Percentiles rank a stretch among this genome's conserved stretches.
Conservation (phyloP, 2,888 invertebrate genomes). For the Pegoplata infirma region DNA sequence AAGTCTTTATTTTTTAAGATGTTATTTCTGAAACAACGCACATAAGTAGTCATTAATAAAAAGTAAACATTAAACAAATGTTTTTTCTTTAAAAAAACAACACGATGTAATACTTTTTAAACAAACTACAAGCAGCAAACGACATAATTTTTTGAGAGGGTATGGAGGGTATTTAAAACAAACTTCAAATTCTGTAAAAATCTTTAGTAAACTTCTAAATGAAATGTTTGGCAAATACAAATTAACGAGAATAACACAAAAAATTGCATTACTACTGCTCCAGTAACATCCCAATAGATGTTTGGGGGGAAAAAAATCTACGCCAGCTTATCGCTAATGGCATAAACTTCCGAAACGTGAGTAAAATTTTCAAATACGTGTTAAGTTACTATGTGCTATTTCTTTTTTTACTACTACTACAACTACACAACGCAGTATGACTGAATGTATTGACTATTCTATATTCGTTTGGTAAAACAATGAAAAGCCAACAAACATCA, state of each 20-base stretch:
- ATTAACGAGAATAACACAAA: slow-evolving; percentile 24
- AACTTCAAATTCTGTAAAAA: too few species aligned
- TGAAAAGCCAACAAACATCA: slow-evolving; percentile 60
- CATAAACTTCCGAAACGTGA: slow-evolving; percentile 77
- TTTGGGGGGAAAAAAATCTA: slow-evolving; percentile 42
- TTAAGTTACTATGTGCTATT: slow-evolving; percentile 31
- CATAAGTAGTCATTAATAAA: too few species aligned
- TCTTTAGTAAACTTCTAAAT: background rate
- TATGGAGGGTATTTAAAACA: too few species aligned
- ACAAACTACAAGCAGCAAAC: too few species aligned
- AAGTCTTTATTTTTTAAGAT: too few species aligned
- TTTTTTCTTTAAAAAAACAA: too few species aligned
- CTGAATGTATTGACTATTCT: slow-evolving; percentile 24
- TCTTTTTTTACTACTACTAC: too few species aligned
- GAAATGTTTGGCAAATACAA: slow-evolving; percentile 3
- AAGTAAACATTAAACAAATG: too few species aligned
- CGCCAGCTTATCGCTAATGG: slow-evolving; percentile 76
- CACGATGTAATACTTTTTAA: too few species aligned
- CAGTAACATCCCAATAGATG: slow-evolving; percentile 23
- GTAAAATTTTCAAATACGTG: slow-evolving; percentile 67
- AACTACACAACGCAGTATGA: too few species aligned
- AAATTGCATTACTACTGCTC: slow-evolving; percentile 24
- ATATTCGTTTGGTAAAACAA: slow-evolving; percentile 45
- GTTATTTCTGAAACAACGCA: too few species aligned
- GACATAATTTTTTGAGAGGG: too few species aligned